These are phyloP conservation scores for Trachelipus rathkii DNA, from an alignment of 1,140 invertebrate species.

Conservation along the genomic window DNA sequence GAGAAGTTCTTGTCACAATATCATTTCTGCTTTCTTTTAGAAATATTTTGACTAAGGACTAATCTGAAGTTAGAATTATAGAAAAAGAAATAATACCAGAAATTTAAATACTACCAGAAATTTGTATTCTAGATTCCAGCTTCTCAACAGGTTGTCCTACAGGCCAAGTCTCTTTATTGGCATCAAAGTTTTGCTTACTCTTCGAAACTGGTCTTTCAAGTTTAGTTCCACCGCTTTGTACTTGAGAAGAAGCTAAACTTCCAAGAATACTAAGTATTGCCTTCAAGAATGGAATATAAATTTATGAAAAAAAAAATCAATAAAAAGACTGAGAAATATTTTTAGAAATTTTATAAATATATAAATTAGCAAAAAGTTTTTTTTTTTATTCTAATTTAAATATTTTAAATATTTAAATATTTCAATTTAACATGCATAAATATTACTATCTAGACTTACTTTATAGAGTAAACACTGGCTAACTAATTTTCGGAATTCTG, in stretches of 20 bases:
- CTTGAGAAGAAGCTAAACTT: not conserved
- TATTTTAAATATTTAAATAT: not conserved
- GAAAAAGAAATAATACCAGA: constrained; percentile 23
- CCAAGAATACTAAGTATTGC: not conserved
- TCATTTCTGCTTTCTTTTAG: no score
- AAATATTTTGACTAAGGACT: no score
- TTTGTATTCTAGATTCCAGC: constrained; percentile 60
- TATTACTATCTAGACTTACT: not conserved
- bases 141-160: constrained; percentile 72
- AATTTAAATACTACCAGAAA: constrained; percentile 34
- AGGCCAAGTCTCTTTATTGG: constrained; percentile 67
- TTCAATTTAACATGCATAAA: not conserved
- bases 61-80: no score
- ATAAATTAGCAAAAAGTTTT: no score
- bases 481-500: constrained; percentile 9
- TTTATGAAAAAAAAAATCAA: not conserved
- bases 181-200: constrained; percentile 68
- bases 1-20: no score
- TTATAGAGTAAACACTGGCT: constrained; percentile 20
- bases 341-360: no score
- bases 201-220: constrained; percentile 61
- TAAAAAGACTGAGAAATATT: not conserved
- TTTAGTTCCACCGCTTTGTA: constrained; percentile 52
- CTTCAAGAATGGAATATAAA: not conserved
- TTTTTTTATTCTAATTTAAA: no score